Percentiles rank a stretch among this genome's conserved stretches.
phyloP scores from a whole-genome alignment of 92 coral and sea anemone species.

The Heliopora coerulea region DNA sequence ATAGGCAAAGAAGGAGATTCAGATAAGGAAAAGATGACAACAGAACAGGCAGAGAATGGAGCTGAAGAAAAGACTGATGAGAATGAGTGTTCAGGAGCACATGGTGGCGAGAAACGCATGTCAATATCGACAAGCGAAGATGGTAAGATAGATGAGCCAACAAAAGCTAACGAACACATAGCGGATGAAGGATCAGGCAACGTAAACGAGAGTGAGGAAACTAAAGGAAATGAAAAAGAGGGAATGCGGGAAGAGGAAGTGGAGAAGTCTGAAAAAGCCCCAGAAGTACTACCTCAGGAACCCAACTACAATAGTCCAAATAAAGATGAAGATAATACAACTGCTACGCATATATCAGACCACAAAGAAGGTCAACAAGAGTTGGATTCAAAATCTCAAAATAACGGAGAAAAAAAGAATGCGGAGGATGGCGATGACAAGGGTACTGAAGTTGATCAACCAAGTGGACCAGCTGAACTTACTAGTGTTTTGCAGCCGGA shows the following conservation, averaged over 20 bases:
- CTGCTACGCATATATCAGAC: neutral
- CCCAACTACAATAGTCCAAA: neutral
- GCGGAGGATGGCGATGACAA: neutral
- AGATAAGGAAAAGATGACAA: neutral
- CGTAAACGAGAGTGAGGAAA: neutral
- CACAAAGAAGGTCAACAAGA: neutral
- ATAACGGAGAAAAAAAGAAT: neutral
- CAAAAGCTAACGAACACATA: neutral
- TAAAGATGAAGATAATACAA: neutral
- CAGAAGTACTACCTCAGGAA: neutral
- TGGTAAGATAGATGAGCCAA: neutral
- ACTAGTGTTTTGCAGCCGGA: slow-evolving; percentile 5
- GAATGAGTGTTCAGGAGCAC: neutral
- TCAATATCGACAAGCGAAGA: neutral
- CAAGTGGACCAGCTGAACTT: slow-evolving; percentile 9
- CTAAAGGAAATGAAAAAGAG: neutral
- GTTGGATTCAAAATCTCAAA: neutral
- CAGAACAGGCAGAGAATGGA: neutral
- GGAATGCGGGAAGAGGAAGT: no score
- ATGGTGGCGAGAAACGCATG: neutral
- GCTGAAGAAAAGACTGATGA: slow-evolving; percentile 3
- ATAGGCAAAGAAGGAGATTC: neutral
- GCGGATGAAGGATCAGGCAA: neutral
- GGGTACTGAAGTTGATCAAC: neutral
- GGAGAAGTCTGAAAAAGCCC: no score